phyloP scores from a whole-genome alignment of 1,140 invertebrate species.

The Mya arenaria region DNA sequence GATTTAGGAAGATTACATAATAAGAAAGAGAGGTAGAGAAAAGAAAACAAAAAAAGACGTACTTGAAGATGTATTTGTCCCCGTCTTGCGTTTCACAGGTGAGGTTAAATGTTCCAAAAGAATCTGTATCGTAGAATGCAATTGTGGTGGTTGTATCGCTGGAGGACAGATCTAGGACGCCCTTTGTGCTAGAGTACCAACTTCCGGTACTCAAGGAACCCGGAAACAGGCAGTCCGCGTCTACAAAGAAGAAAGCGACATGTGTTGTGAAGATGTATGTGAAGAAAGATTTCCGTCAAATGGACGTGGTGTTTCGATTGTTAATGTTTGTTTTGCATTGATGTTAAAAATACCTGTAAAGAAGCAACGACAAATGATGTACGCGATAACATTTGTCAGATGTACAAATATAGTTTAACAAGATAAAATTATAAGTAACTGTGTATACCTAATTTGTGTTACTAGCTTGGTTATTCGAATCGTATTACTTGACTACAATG shows the following conservation, averaged over 20 bases:
- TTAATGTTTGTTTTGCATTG: neutral
- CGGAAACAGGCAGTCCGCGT: constrained; percentile 23
- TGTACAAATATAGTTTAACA: neutral
- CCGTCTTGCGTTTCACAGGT: neutral
- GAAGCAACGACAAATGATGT: neutral
- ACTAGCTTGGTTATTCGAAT: too few relatives aligned
- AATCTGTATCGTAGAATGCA: neutral
- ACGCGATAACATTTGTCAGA: neutral
- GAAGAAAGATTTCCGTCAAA: neutral
- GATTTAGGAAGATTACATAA: neutral
- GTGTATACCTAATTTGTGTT: too few relatives aligned
- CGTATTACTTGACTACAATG: too few relatives aligned
- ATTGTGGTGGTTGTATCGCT: neutral
- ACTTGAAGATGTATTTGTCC: constrained; percentile 43
- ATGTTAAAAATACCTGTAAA: too few relatives aligned
- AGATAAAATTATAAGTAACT: too few relatives aligned
- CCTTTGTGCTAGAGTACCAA: constrained; percentile 34
- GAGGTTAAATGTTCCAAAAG: constrained; percentile 17
- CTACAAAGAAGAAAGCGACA: constrained; percentile 7
- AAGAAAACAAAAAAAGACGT: neutral
- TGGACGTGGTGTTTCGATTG: neutral
- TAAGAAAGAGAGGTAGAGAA: neutral
- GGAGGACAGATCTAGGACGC: neutral
- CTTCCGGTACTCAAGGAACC: neutral
- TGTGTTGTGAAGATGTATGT: neutral